Evolutionary conservation across 2,888 invertebrate genomes (phyloP).

Genomic region (Dastarcus helophoroides): DNA sequence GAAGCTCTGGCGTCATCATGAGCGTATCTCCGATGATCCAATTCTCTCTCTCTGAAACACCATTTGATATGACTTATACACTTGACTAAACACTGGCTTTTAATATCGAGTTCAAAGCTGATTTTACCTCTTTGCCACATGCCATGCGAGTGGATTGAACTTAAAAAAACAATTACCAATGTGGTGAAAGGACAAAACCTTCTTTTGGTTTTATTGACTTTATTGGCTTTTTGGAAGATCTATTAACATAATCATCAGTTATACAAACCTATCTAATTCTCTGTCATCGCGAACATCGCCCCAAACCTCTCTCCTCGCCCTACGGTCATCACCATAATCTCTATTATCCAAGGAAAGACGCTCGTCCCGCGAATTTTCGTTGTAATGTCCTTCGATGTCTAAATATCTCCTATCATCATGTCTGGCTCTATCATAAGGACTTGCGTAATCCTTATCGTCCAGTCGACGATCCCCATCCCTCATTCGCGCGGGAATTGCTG

Average conservation of each 20-base stretch:
- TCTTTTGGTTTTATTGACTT: no score
- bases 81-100: slow-evolving; percentile 10
- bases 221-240: no score
- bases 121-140: neutral
- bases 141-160: no score
- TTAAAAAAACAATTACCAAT: no score
- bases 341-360: slow-evolving; percentile 23
- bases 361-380: slow-evolving; percentile 29
- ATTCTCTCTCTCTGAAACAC: slow-evolving; percentile 19
- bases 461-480: slow-evolving; percentile 27
- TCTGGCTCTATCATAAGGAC: slow-evolving; percentile 37
- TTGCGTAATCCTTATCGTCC: slow-evolving; percentile 33
- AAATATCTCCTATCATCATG: slow-evolving; percentile 37
- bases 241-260: no score
- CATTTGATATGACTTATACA: slow-evolving; percentile 1
- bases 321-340: slow-evolving; percentile 31
- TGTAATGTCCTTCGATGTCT: slow-evolving; percentile 32
- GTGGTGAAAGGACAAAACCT: no score
- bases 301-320: slow-evolving; percentile 31
- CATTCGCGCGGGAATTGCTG: slow-evolving; percentile 22
- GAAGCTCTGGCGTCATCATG: slow-evolving; percentile 26
- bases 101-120: neutral
- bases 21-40: slow-evolving; percentile 28
- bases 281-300: slow-evolving; percentile 30
- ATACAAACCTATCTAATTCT: slow-evolving; percentile 23